These are phyloP conservation scores for Ganaspis sp. DNA, from an alignment of 1,140 invertebrate genomes.

Conservation along the genomic window DNA sequence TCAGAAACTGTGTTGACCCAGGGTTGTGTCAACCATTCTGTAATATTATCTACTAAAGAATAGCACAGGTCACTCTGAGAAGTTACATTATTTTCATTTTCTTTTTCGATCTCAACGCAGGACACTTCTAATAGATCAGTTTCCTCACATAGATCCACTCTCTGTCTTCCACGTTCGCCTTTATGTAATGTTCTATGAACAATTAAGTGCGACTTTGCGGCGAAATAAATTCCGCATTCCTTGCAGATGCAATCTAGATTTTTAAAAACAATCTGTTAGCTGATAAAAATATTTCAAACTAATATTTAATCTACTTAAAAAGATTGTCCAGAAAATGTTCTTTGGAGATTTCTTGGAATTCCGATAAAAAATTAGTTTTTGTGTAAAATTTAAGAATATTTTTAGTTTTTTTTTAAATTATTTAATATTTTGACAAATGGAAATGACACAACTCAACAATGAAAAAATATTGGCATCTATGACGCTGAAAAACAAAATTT, in stretches of 20 bases:
- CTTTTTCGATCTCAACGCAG: not conserved
- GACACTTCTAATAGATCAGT: not conserved
- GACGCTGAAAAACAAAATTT: too few species aligned
- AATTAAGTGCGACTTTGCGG: not conserved
- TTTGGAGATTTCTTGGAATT: too few species aligned
- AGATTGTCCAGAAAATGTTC: too few species aligned
- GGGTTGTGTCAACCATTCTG: not conserved
- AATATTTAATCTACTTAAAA: too few species aligned
- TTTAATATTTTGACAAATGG: too few species aligned
- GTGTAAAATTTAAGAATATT: too few species aligned
- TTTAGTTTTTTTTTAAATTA: too few species aligned
- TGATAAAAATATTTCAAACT: too few species aligned
- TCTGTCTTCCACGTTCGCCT: not conserved
- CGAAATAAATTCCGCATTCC: not conserved
- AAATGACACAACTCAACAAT: too few species aligned
- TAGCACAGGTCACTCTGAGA: not conserved
- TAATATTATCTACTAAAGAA: not conserved
- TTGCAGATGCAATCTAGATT: not conserved
- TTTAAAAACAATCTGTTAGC: not conserved
- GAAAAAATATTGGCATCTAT: too few species aligned
- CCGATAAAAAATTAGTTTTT: too few species aligned
- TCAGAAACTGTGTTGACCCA: not conserved
- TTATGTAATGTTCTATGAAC: not conserved
- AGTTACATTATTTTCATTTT: not conserved
- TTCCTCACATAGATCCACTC: not conserved